These are phyloP conservation scores for Epistrophe grossulariae DNA, from an alignment of 2,888 invertebrate genomes.

Conservation along the genomic window DNA sequence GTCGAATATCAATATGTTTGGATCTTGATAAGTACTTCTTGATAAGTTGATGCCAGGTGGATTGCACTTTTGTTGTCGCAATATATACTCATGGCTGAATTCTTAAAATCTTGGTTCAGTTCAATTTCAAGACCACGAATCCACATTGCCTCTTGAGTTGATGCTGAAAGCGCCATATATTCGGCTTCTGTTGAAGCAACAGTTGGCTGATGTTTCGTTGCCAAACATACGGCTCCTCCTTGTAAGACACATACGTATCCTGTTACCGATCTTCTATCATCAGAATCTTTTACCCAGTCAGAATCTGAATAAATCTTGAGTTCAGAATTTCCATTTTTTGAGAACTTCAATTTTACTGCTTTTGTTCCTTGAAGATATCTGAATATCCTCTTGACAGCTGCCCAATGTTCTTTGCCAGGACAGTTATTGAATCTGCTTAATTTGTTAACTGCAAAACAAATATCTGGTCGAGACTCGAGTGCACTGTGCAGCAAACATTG, in stretches of 20 bases:
- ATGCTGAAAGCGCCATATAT: constrained; percentile 6
- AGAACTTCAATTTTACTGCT: no score
- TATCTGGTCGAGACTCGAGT: constrained; percentile 37
- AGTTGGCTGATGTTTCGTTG: constrained; percentile 12
- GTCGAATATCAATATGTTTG: constrained; percentile 1
- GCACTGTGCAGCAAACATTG: background rate
- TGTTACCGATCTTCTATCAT: constrained; percentile 25
- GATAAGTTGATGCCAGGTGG: background rate
- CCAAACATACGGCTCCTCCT: background rate
- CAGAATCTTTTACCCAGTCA: no score
- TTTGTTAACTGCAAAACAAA: constrained; percentile 9
- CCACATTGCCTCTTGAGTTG: constrained; percentile 3
- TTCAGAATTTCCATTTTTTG: no score
- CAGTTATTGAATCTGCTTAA: no score
- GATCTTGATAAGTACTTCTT: no score
- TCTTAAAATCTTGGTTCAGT: background rate
- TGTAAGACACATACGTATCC: constrained; percentile 17
- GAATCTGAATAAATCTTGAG: no score
- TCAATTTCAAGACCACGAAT: background rate
- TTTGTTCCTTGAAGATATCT: no score
- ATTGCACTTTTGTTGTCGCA: background rate
- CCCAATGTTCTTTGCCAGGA: no score
- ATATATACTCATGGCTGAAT: background rate
- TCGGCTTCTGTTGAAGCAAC: constrained; percentile 8
- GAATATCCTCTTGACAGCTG: no score